Percentiles rank a stretch among this genome's conserved stretches.
phyloP scores from a whole-genome alignment of 1,140 invertebrate species.

The Metopolophium dirhodum region DNA sequence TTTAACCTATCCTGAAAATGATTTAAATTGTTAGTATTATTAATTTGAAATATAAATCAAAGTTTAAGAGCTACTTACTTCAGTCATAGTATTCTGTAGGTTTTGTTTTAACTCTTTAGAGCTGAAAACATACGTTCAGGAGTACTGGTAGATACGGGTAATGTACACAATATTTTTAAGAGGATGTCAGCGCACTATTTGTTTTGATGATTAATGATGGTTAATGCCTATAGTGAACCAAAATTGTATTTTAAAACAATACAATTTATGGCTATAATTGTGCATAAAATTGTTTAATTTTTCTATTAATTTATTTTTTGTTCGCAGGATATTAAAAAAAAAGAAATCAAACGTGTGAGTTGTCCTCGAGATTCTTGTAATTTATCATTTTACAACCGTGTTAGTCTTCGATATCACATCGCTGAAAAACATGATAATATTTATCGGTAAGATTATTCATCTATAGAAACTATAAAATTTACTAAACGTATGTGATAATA shows the following conservation, averaged over 20 bases:
- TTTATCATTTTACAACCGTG: constrained; percentile 44
- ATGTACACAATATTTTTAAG: no score
- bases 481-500: no score
- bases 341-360: constrained; percentile 30
- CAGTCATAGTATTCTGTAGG: no score
- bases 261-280: neutral
- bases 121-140: no score
- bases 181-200: no score
- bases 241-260: neutral
- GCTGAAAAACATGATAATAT: constrained; percentile 54
- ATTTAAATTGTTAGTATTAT: no score
- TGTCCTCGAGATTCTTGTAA: constrained; percentile 48
- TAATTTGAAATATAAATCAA: no score
- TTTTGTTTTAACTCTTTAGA: no score
- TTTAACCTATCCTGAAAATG: no score
- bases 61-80: no score
- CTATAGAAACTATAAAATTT: neutral
- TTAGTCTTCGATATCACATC: constrained; percentile 53
- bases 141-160: no score
- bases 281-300: neutral
- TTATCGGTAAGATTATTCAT: constrained; percentile 17
- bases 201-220: no score
- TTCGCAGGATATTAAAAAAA: constrained; percentile 23
- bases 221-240: neutral
- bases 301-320: neutral